Evolutionary conservation across 2,888 invertebrate species (phyloP), one percentile per base, ranked within the genome.

Genomic region (Microplitis manilae): DNA sequence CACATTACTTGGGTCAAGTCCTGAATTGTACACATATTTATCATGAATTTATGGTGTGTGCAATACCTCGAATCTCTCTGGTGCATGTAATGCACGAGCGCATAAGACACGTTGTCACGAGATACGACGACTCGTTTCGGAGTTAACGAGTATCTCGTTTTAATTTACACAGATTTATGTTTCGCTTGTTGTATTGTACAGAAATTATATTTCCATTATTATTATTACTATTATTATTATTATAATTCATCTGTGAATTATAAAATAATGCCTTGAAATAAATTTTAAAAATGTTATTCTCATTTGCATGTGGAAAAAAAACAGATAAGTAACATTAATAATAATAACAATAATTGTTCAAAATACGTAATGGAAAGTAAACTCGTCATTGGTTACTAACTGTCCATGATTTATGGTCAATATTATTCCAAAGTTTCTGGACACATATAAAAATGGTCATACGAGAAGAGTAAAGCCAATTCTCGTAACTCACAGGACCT

Each of bases 111-210:
- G 61, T 76, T 76, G 76, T 76, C 72, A 72, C 68, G 60, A 76
- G 68, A 76, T 76, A 76, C 72, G 76, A 76, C 62, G 68, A 76
- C 72, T 71, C 72, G 68, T 72, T 76, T 76, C 68, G 61, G 61
- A 41, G 38, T 67, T 76, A 76, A 76, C 76, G 76, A 76, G 76
- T 68, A 68, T 67, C 73, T 13, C 67, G 68, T 68, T 76, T 76
- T 72, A 76, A 76, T 76, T 76, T 72, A 72, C 72, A 38, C 72
- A 40, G 67, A 76, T 76, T 76, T 76, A 76, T 76, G 67, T 60
- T 72, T 76, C 67, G 61, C 68, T 68, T 61, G 62, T 50, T 62
- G 39, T 50, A 76, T 76, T 67, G 65, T 71, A 60, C 50, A 17
- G 7, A 15, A 17, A 41, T 41, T 41, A n/a, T 7, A 8, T 15